Evolutionary conservation across 2,113 vertebrate species (phyloP).

Genomic region (Oceanites oceanicus): DNA sequence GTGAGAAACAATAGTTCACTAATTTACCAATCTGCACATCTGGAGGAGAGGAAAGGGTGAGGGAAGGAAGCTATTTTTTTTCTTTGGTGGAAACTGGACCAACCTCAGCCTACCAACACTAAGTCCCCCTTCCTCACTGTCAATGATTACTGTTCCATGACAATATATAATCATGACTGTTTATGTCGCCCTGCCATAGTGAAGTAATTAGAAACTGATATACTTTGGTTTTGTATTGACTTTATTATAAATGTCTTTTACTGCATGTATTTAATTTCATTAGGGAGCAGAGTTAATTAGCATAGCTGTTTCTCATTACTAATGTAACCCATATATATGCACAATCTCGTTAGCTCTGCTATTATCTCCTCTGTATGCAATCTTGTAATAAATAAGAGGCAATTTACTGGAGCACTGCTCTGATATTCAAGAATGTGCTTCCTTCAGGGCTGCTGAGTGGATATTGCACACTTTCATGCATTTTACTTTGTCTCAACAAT

Average conservation of each 20-base stretch:
- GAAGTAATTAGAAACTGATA: neutral
- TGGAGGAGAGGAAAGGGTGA: neutral
- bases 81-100: neutral
- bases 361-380: neutral
- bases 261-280: neutral
- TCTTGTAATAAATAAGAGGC: slow-evolving; percentile 6
- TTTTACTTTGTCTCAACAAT: neutral
- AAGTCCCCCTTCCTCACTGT: neutral
- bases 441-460: neutral
- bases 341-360: neutral
- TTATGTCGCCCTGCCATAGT: neutral
- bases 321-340: neutral
- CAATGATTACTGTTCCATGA: neutral
- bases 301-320: neutral
- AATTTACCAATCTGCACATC: neutral
- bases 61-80: neutral
- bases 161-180: neutral
- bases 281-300: slow-evolving; percentile 23
- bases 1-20: neutral
- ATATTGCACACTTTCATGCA: neutral
- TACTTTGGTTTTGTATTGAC: neutral
- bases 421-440: neutral
- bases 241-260: neutral
- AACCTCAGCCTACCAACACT: neutral
- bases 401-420: neutral